A percentile compares a stretch with the other conserved stretches of the same genome.
Evolutionary conservation across 1,140 invertebrate genomes (phyloP).

Genomic region (Lucilia sericata): DNA sequence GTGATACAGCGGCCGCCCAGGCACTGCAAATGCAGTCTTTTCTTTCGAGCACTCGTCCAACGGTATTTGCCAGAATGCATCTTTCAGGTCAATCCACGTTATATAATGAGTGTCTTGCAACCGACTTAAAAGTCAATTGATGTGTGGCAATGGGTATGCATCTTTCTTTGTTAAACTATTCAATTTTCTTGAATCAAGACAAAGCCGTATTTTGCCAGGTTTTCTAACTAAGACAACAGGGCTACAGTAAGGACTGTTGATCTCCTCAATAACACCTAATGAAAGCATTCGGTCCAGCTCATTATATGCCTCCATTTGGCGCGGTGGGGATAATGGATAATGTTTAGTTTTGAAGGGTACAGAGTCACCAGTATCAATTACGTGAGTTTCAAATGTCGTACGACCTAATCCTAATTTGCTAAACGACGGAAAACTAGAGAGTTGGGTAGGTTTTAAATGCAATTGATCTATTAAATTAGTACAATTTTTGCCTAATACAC

Average conservation of each 20-base stretch:
- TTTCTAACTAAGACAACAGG: constrained; percentile 56
- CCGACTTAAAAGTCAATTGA: constrained; percentile 34
- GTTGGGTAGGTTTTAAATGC: not conserved
- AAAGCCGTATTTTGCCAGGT: constrained; percentile 37
- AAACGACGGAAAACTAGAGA: not conserved
- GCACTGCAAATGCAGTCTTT: no score
- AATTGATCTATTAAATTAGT: not conserved
- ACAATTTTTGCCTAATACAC: constrained; percentile 29
- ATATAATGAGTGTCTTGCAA: constrained; percentile 50
- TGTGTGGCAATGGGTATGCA: constrained; percentile 51
- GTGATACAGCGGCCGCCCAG: no score
- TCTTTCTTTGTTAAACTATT: not conserved
- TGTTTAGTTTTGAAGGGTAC: constrained; percentile 54
- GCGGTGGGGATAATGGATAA: constrained; percentile 52
- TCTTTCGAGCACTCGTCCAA: constrained; percentile 52
- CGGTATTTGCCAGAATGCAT: constrained; percentile 63
- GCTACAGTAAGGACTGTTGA: constrained; percentile 21
- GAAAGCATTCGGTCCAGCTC: constrained; percentile 55
- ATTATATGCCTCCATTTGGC: constrained; percentile 46
- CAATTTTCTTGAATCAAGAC: not conserved
- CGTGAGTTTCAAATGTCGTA: constrained; percentile 45
- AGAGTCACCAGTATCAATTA: constrained; percentile 53
- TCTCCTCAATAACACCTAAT: not conserved
- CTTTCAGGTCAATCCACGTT: constrained; percentile 44
- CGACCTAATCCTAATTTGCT: not conserved